Evolutionary conservation across 2,113 vertebrate species (phyloP), one percentile per base, ranked within the genome.

Genomic region (Manacus vitellinus): DNA sequence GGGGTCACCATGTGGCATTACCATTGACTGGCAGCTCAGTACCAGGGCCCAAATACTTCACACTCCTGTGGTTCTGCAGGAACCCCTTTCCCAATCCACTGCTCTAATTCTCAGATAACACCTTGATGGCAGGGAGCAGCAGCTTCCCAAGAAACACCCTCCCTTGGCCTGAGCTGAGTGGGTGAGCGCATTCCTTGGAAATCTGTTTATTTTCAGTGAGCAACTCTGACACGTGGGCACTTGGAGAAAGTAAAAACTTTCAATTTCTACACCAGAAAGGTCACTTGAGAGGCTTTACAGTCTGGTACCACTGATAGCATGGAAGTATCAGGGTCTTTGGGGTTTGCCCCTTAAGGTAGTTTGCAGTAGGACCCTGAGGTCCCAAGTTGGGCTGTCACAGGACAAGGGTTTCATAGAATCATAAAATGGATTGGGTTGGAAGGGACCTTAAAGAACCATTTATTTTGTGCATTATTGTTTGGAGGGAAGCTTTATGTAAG

Each of bases 151-250:
- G 87, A 49, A 92, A 67, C 77, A 31, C 43, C 66, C 72, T 67
- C 68, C 91, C 80, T 39, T 54, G 24, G 15, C 25, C 74, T 0
- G 1, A 20, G 66, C 61, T 65, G 76, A 91, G 90, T 39, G 83
- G 59, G 80, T 49, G 88, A 95, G 76, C 31, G 1, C 89, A 95
- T 94, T 95, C 94, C 92, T 94, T 68, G 54, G 95, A 94, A 96
- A 92, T 90, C 95, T 95, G 88, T 93, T 96, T 83, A 61, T 87
- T 96, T 95, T 96, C 95, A 94, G 44, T 19, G 28, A 94, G 83
- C 13, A 33, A 82, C 67, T 28, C 37, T 84, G 86, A 91, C 10
- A 6, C 6, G n/a, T 14, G 31, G 14, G 59, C 0, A 0, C 65
- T 95, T 65, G n/a, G 75, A 77, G 81, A 78, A 86, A 80, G 82